Evolutionary conservation across 1,140 invertebrate species (phyloP), one percentile per base, ranked within the genome.

Genomic region (Steinernema khuongi): DNA sequence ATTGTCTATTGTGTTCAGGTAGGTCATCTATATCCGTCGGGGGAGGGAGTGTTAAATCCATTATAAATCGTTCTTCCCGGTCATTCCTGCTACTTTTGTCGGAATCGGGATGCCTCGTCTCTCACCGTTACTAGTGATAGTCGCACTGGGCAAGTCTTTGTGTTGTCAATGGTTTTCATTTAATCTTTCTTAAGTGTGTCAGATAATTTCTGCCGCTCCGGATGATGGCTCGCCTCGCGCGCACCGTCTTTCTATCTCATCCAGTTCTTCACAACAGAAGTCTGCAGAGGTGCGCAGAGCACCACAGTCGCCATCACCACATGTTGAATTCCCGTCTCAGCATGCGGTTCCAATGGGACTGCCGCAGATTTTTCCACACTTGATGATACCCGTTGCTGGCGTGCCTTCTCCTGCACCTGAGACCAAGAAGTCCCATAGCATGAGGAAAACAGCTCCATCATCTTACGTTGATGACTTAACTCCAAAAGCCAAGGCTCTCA

Each of bases 1-100:
- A 14, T 60, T 60, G 50, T 60, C 26, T 22, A 60, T 60, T 60
- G 50, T 60, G 4, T 26, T 14, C 26, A 60, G 50, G 50, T 60
- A 60, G 50, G 50, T 60, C 50, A 60, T 60, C 50, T 60, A 60
- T 60, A 60, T 60, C 26, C 50, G 26, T 14, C 26, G 14, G 50
- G 14, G 4, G 14, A 14, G 50, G 14, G 50, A 60, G 50, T n/a
- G 50, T 14, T 26, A 60, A 4, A 60, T 60, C 50, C 7, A 41
- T 2, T 2, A 60, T 60, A 14, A 14, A 60, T 60, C 50, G 50
- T 17, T 11, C 50, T 60, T 22, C 14, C 7, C 36, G 36, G 2
- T 26, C 50, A 60, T 7, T 60, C 50, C 7, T 60, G 50, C 50
- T 60, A 60, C 14, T n/a, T 7, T 22, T n/a, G 22, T 22, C 2